A percentile compares a stretch with the other conserved stretches of the same genome.
Conservation (phyloP, 2,797 vertebrate genomes). For the Pseudomugil tenellus region DNA sequence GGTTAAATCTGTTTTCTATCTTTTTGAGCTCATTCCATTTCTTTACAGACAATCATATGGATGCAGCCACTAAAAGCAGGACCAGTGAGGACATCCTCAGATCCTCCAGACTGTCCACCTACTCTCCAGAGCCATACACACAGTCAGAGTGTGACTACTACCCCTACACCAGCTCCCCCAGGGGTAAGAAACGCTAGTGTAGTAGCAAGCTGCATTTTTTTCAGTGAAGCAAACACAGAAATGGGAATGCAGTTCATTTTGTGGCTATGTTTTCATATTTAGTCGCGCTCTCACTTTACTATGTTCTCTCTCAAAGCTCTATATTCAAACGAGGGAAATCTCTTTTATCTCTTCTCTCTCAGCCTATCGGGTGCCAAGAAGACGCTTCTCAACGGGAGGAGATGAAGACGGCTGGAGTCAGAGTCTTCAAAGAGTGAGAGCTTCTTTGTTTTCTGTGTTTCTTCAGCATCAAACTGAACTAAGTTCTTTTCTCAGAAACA, state of each 20-base stretch:
- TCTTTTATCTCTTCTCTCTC: slow-evolving; percentile 58
- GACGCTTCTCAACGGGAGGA: slow-evolving; percentile 92
- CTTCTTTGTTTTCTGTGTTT: slow-evolving; percentile 62
- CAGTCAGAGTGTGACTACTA: slow-evolving; percentile 91
- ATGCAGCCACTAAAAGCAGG: slow-evolving; percentile 92
- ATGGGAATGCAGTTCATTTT: slow-evolving; percentile 24
- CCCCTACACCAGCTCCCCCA: slow-evolving; percentile 90
- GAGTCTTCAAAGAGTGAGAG: slow-evolving; percentile 91
- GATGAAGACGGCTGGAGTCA: slow-evolving; percentile 92
- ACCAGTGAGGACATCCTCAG: slow-evolving; percentile 96
- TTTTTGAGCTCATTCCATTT: neutral
- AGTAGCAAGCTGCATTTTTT: neutral
- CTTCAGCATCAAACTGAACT: slow-evolving; percentile 31
- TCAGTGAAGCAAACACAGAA: slow-evolving; percentile 9
- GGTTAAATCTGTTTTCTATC: neutral
- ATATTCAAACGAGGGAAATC: slow-evolving; percentile 30
- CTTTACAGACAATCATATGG: slow-evolving; percentile 69
- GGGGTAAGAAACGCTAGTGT: slow-evolving; percentile 78
- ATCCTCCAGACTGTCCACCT: slow-evolving; percentile 92
- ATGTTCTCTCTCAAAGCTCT: slow-evolving; percentile 25
- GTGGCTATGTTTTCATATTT: slow-evolving; percentile 47
- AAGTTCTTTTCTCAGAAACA: slow-evolving; percentile 43
- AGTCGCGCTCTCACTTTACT: slow-evolving; percentile 24
- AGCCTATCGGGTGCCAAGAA: slow-evolving; percentile 83
- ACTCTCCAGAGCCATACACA: slow-evolving; percentile 91